A percentile compares a stretch with the other conserved stretches of the same genome.
Conservation (phyloP, 2,888 invertebrate genomes). For the Prosopocoilus inquinatus region DNA sequence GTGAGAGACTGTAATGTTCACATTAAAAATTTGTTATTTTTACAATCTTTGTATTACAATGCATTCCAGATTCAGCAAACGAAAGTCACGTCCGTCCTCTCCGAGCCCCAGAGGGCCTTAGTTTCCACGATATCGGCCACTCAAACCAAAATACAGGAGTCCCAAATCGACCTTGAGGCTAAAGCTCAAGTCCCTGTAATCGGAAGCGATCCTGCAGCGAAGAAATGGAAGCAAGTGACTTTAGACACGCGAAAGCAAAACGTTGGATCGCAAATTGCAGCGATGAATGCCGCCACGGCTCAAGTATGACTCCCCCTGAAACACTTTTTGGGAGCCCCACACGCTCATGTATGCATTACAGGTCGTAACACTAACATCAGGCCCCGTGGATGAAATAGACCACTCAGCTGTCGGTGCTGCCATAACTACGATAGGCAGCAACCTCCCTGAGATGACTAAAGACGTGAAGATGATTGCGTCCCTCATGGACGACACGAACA, state of each 20-base stretch:
- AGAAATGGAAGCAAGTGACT: conserved; percentile 92
- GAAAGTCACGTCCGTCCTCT: conserved; percentile 79
- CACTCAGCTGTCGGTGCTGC: conserved; percentile 96
- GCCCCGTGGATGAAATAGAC: conserved; percentile 84
- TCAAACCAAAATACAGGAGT: conserved; percentile 82
- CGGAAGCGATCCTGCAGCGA: conserved; percentile 80
- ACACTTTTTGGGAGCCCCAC: background rate
- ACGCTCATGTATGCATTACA: conserved; percentile 11
- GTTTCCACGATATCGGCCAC: conserved; percentile 88
- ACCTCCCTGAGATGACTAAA: conserved; percentile 93
- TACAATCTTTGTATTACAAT: too few species aligned
- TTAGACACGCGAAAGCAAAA: conserved; percentile 94
- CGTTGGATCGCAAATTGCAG: conserved; percentile 94
- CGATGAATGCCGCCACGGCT: conserved; percentile 99
- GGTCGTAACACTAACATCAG: conserved; percentile 52
- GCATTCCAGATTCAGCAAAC: conserved; percentile 70
- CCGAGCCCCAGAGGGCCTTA: conserved; percentile 91
- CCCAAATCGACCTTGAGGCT: conserved; percentile 66
- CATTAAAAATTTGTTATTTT: too few species aligned
- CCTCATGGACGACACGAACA: conserved; percentile 81
- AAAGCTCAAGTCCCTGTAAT: conserved; percentile 67
- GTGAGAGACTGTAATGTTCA: too few species aligned
- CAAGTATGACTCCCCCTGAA: conserved; percentile 63
- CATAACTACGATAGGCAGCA: conserved; percentile 94
- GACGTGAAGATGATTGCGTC: conserved; percentile 95